Base-by-base conservation (phyloP, 2,888 invertebrate species). In the Lordiphosa andalusiaca region DNA sequence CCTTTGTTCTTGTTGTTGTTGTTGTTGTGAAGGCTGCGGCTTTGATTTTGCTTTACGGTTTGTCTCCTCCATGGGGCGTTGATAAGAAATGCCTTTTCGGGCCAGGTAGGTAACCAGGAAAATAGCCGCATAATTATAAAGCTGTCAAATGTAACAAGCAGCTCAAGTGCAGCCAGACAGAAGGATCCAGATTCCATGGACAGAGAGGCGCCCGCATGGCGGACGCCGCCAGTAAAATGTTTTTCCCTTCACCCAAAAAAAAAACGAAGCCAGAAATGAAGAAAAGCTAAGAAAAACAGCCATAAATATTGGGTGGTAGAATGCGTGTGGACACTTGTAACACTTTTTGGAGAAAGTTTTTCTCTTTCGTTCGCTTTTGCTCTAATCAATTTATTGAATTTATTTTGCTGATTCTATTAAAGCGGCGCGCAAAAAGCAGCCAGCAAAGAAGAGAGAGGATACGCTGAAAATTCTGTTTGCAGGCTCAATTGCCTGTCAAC, bases 341-440 rank as follows among this genome's bases (percentile, higher is more conserved):
- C 73, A 69, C 73, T 80, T 72, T 72, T 55, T 19, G 44, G 10
- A 10, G 13, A 23, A 21, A 23, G 48, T 40, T 40, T 35, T 19
- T 48, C 19, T 36, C 13, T 35, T 44, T 36, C 5, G 25, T 44
- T 40, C n/a, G 38, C 44, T 21, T 38, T 55, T 13, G 55, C 19
- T 57, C 73, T 72, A 82, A 78, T 78, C 84, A 84, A 84, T 84
- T 78, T 84, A 77, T 84, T 62, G 69, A 84, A 84, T 77, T 67
- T 78, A 67, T 74, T 63, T 69, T 71, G 69, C 67, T 78, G 82
- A 78, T 84, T 78, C 71, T 67, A 74, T 78, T 84, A 78, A 78
- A 82, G 82, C 60, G 55, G 82, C 60, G 55, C 69, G 54, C 67
- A 66, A 73, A 60, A 55, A 59, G 62, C 63, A 64, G 44, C 12